Percentiles rank a stretch among this genome's conserved stretches.
Evolutionary conservation across 2,113 vertebrate genomes (phyloP).

Genomic region (Willisornis vidua): DNA sequence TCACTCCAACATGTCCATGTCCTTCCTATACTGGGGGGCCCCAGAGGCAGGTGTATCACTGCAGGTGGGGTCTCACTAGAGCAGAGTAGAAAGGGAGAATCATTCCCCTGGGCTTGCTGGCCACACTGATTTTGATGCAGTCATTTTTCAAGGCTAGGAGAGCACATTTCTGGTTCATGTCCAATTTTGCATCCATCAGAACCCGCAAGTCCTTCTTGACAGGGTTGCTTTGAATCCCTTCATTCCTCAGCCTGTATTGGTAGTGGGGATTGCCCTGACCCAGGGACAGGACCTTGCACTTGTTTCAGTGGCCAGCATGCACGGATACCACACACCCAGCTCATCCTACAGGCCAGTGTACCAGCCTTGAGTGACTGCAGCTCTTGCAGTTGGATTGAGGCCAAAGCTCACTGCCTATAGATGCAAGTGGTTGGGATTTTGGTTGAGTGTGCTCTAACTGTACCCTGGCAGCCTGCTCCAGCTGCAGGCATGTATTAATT

Average conservation of each 20-base stretch:
- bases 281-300: not conserved
- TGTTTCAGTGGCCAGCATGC: not conserved
- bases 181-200: not conserved
- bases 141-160: not conserved
- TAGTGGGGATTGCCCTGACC: not conserved
- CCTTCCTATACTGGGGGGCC: not conserved
- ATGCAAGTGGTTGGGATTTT: not conserved
- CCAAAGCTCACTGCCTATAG: not conserved
- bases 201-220: not conserved
- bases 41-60: not conserved
- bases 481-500: not conserved
- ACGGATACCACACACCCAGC: not conserved
- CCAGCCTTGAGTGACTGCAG: not conserved
- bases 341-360: not conserved
- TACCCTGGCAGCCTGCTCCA: not conserved
- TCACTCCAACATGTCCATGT: not conserved
- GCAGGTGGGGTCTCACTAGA: not conserved
- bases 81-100: not conserved
- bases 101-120: not conserved
- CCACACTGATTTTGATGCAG: not conserved
- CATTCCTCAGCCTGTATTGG: not conserved
- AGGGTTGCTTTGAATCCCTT: not conserved
- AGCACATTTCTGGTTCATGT: not conserved
- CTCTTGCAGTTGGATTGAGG: accelerated
- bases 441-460: not conserved